These are phyloP conservation scores for Condylura cristata DNA, from an alignment of 2,113 vertebrate genomes.

Conservation along the genomic window DNA sequence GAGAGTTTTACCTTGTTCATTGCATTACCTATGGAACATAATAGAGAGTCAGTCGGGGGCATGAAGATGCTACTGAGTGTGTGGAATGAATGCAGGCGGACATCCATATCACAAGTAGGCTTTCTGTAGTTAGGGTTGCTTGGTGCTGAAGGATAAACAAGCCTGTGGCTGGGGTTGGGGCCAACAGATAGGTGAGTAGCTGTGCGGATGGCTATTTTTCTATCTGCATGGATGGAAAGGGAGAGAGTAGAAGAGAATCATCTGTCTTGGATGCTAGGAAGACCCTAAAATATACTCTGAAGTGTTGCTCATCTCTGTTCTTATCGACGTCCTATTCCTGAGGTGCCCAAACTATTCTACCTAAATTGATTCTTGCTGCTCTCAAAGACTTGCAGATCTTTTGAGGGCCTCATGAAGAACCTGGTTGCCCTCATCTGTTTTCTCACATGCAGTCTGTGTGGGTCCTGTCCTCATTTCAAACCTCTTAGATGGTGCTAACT, in stretches of 20 bases:
- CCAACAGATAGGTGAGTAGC: neutral
- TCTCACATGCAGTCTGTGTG: neutral
- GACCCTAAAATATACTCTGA: neutral
- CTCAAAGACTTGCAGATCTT: neutral
- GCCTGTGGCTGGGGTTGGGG: neutral
- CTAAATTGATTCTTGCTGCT: neutral
- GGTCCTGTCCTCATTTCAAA: neutral
- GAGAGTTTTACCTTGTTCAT: neutral
- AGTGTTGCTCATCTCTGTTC: neutral
- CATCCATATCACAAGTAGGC: neutral
- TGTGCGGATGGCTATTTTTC: neutral
- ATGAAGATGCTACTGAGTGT: neutral
- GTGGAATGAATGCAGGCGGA: neutral
- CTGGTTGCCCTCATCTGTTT: neutral
- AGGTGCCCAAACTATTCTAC: neutral
- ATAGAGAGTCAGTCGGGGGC: neutral
- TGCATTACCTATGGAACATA: neutral
- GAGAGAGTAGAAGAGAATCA: neutral
- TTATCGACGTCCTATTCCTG: neutral
- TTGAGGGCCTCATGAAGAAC: neutral
- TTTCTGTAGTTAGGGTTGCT: neutral
- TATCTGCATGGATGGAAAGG: neutral
- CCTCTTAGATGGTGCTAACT: neutral
- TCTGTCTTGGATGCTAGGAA: neutral
- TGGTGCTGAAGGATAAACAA: neutral